A percentile compares a stretch with the other conserved stretches of the same genome.
Evolutionary conservation across 1,140 invertebrate genomes (phyloP).

Genomic region (Drosophila grimshawi): DNA sequence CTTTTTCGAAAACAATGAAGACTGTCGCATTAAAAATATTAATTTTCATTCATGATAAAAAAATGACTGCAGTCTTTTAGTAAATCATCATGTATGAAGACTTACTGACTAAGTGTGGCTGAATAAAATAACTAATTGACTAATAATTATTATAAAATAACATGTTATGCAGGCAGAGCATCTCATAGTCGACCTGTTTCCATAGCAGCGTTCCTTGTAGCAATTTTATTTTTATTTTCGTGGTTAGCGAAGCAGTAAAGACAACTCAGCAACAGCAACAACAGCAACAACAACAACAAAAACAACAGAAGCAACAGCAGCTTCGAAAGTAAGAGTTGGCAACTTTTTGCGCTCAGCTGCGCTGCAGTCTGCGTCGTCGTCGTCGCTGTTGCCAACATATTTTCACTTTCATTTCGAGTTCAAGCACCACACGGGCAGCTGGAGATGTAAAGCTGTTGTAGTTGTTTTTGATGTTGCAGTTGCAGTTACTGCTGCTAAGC

Average conservation of each 20-base stretch:
- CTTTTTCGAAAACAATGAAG: no score
- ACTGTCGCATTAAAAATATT: no score
- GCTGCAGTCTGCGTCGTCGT: conserved; percentile 41
- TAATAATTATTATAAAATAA: not conserved
- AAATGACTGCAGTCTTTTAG: no score
- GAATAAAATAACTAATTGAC: not conserved
- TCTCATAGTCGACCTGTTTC: conserved; percentile 6
- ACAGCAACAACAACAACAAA: no score
- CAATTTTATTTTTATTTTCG: conserved; percentile 28
- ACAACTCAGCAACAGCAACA: conserved; percentile 27
- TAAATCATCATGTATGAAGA: no score
- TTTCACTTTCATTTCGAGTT: conserved; percentile 83
- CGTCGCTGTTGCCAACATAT: conserved; percentile 43
- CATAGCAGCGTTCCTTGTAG: conserved; percentile 9
- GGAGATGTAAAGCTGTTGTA: conserved; percentile 20
- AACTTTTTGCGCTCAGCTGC: conserved; percentile 61
- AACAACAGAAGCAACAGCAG: conserved; percentile 28
- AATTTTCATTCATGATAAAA: no score
- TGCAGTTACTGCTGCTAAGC: conserved; percentile 15
- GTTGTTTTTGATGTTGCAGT: conserved; percentile 28
- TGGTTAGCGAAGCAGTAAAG: conserved; percentile 48
- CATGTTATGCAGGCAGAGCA: conserved; percentile 4
- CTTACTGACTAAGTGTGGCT: no score
- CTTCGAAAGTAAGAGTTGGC: conserved; percentile 73
- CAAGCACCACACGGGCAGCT: conserved; percentile 72